phyloP scores from a whole-genome alignment of 1,140 invertebrate genomes.

The Drosophila tristis region DNA sequence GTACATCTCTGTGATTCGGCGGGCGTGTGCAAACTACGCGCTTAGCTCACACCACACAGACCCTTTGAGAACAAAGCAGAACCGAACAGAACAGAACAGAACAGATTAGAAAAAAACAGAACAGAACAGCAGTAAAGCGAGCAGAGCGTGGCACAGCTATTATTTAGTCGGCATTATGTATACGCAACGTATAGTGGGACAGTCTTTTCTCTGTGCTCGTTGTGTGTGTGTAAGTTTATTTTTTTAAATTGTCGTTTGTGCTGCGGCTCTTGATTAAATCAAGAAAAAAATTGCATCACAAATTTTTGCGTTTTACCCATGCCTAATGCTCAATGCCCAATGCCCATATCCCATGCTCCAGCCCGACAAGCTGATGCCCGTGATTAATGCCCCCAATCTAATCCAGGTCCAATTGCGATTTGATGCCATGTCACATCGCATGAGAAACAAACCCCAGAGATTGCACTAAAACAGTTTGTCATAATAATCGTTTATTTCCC shows the following conservation, averaged over 20 bases:
- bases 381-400: slow-evolving; percentile 45
- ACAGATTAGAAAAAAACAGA: too few species aligned
- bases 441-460: slow-evolving; percentile 36
- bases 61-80: too few species aligned
- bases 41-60: slow-evolving; percentile 66
- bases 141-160: background rate
- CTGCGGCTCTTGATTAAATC: slow-evolving; percentile 76
- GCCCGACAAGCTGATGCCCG: slow-evolving; percentile 27
- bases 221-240: slow-evolving; percentile 22
- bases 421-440: background rate
- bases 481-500: slow-evolving; percentile 61
- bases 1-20: slow-evolving; percentile 55
- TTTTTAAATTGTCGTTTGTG: slow-evolving; percentile 65
- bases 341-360: slow-evolving; percentile 5
- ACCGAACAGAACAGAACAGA: too few species aligned
- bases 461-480: slow-evolving; percentile 57
- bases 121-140: too few species aligned
- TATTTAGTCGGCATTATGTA: slow-evolving; percentile 58
- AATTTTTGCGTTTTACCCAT: slow-evolving; percentile 67
- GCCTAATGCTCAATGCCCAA: slow-evolving; percentile 12
- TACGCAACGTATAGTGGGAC: slow-evolving; percentile 58
- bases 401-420: background rate
- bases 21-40: slow-evolving; percentile 70
- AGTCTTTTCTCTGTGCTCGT: slow-evolving; percentile 2
- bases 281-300: slow-evolving; percentile 74